Base-by-base conservation (phyloP, 2,797 vertebrate genomes). In the Pangasius djambal region DNA sequence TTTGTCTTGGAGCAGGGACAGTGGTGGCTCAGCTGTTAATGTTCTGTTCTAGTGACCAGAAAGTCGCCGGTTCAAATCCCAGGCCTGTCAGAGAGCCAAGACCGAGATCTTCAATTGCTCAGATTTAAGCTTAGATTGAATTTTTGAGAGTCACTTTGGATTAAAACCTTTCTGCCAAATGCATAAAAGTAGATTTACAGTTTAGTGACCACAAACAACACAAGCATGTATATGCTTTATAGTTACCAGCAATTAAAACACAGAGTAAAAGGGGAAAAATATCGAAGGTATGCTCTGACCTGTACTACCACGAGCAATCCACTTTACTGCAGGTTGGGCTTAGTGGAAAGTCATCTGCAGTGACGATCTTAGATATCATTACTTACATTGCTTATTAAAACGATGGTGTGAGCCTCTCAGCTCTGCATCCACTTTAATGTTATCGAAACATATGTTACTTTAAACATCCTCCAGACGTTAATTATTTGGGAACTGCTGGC, bases 1-100 rank as follows among this genome's bases (percentile, higher is more conserved):
- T 81, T 81, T 67, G 34, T 87, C 61, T 25, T 8, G 31, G 69
- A 69, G n/a, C 74, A 65, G 86, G 44, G 12, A 34, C 61, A 67
- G 75, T 40, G 44, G 59, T 86, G 74, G n/a, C n/a, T 78, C 70
- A 85, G 83, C 85, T 77, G 85, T 83, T 44, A 83, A 65, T 48
- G 81, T 44, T 83, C 81, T 63, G 59, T n/a, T 1, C 59, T 1
- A 22, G 25, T 86, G 75, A 79, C 55, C 31, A 57, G 67, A 79
- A 87, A 52, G 75, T 34, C 5, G 18, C 61, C 16, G 22, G 75
- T 52, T 87, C 44, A 40, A 69, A 87, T 87, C 48, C 7, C 75
- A 52, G 63, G 25, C 2, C 63, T 84, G 44, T 50, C 28, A 18
- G 28, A 18, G 34, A 61, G 8, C 57, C 61, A 31, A 25, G 28